phyloP scores from a whole-genome alignment of 2,888 invertebrate genomes.

The Baronia brevicornis region DNA sequence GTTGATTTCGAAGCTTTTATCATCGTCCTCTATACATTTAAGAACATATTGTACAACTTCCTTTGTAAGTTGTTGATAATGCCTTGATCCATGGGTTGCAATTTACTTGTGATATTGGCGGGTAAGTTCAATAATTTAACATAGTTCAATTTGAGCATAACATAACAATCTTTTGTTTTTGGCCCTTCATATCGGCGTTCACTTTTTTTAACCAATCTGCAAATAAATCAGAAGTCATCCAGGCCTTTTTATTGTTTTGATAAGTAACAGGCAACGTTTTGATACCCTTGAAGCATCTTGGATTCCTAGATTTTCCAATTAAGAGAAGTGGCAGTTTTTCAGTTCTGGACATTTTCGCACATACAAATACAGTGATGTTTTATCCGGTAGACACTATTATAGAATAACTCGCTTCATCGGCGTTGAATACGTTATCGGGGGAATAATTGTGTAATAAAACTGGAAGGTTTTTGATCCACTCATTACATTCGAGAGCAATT shows the following conservation, averaged over 20 bases:
- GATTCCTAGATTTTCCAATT: constrained; percentile 20
- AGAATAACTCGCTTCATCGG: constrained; percentile 19
- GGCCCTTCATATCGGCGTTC: constrained; percentile 9
- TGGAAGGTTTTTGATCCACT: constrained; percentile 20
- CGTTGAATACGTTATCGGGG: constrained; percentile 19
- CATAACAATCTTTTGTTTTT: constrained; percentile 18
- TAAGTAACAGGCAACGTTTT: constrained; percentile 20
- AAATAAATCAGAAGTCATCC: constrained; percentile 20
- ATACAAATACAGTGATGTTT: constrained; percentile 19
- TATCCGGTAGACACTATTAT: constrained; percentile 14
- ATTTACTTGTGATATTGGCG: constrained; percentile 19
- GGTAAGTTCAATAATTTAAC: constrained; percentile 16
- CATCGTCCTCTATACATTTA: constrained; percentile 16
- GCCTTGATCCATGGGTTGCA: constrained; percentile 20
- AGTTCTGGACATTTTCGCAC: constrained; percentile 19
- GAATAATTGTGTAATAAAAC: constrained; percentile 17
- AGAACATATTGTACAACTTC: constrained; percentile 19
- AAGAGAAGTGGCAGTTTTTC: constrained; percentile 18
- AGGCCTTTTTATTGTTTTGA: constrained; percentile 21
- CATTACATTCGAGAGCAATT: constrained; percentile 15
- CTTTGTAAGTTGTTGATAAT: constrained; percentile 16
- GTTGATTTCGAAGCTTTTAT: background rate
- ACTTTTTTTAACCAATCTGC: constrained; percentile 14
- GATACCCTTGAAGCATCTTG: constrained; percentile 20
- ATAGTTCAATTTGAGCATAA: constrained; percentile 14